These are phyloP conservation scores for Trissonchulus sp. DNA, from an alignment of 2,888 invertebrate species.

Conservation along the genomic window DNA sequence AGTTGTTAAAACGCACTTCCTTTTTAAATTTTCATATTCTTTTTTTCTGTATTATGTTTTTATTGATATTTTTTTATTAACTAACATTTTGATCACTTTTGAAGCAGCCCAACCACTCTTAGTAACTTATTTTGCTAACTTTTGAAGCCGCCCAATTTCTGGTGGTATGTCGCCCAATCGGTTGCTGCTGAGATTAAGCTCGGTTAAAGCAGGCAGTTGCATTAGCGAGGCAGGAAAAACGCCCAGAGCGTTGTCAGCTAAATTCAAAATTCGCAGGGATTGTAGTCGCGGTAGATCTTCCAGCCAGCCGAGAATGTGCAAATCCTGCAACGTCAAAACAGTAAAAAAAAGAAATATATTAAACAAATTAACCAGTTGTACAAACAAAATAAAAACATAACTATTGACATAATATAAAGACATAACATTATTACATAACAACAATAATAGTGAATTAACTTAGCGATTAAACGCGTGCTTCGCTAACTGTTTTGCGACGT, in stretches of 20 bases:
- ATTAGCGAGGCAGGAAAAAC: constrained; percentile 53
- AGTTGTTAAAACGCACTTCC: no score
- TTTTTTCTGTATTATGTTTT: no score
- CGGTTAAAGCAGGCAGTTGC: constrained; percentile 38
- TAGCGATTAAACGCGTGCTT: no score
- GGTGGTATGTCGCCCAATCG: constrained; percentile 45
- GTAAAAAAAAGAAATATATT: neutral
- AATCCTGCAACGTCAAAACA: constrained; percentile 42
- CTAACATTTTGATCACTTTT: no score
- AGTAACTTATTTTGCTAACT: constrained; percentile 31
- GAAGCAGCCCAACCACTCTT: no score
- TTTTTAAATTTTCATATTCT: no score
- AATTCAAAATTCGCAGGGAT: constrained; percentile 53
- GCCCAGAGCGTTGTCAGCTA: constrained; percentile 55
- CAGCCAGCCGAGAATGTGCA: constrained; percentile 55
- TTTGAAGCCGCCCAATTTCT: constrained; percentile 45
- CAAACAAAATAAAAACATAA: neutral
- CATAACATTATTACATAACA: no score
- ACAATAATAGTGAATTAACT: no score
- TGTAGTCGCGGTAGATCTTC: constrained; percentile 55
- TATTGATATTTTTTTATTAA: no score
- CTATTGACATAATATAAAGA: no score
- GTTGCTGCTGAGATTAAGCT: constrained; percentile 42
- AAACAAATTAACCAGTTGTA: no score
- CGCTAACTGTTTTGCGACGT: no score